Conservation (phyloP, 2,113 vertebrate species). For the Dasyurus viverrinus region DNA sequence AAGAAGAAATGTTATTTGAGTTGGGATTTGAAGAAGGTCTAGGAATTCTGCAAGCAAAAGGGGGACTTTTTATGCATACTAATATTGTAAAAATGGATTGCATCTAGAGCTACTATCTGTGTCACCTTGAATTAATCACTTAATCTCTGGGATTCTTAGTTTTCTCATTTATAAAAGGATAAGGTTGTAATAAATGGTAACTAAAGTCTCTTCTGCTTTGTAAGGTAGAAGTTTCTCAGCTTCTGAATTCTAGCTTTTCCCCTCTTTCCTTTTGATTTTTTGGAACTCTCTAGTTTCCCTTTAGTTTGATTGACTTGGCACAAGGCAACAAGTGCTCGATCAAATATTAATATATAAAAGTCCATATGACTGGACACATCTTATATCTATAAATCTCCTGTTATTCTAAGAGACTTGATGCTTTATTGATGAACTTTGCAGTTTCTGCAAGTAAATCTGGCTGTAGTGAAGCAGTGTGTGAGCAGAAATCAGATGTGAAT, state of each 20-base stretch:
- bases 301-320: background rate
- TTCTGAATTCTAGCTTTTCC: background rate
- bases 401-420: slow-evolving; percentile 21
- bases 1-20: background rate
- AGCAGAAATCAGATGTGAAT: slow-evolving; percentile 31
- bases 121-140: background rate
- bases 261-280: background rate
- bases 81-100: background rate
- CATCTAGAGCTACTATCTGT: background rate
- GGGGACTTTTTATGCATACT: background rate
- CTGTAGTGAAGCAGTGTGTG: slow-evolving; percentile 6
- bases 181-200: background rate
- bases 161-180: background rate
- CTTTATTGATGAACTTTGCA: slow-evolving; percentile 34
- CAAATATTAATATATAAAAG: background rate
- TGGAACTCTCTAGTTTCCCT: slow-evolving; percentile 21
- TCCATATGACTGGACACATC: background rate
- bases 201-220: background rate
- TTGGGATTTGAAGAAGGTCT: background rate
- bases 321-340: background rate
- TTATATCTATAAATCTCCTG: slow-evolving; percentile 2
- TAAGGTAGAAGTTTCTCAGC: background rate
- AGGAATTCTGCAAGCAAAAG: background rate
- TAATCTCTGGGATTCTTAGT: background rate
- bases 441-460: slow-evolving; percentile 28